A percentile compares a stretch with the other conserved stretches of the same genome.
These are phyloP conservation scores for Corapipo altera DNA, from an alignment of 2,113 vertebrate species.

Conservation along the genomic window DNA sequence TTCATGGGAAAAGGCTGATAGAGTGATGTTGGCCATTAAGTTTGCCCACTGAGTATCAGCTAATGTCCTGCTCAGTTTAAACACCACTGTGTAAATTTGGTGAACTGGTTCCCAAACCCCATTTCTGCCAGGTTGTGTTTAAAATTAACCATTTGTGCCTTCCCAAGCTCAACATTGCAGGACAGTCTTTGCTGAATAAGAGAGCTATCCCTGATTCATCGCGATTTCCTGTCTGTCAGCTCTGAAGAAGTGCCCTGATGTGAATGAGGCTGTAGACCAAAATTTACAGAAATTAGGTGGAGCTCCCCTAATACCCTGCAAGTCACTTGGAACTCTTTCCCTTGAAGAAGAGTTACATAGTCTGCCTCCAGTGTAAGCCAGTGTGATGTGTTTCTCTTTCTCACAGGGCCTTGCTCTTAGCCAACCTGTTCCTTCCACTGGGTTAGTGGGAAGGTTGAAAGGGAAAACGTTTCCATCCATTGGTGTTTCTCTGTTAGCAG, in stretches of 20 bases:
- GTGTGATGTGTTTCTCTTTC: not conserved
- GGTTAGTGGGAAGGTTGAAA: not conserved
- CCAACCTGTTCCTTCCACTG: not conserved
- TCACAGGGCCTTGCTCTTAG: not conserved
- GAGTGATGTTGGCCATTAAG: conserved; percentile 19
- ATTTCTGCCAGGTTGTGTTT: not conserved
- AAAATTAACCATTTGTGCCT: conserved; percentile 28
- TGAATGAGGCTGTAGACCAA: not conserved
- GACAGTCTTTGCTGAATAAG: not conserved
- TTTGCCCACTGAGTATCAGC: conserved; percentile 3
- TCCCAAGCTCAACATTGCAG: not conserved
- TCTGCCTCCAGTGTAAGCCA: not conserved
- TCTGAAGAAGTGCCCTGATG: not conserved
- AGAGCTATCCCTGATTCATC: not conserved
- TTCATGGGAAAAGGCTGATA: conserved; percentile 65
- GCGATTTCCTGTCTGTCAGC: not conserved
- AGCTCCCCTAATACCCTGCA: fast-evolving
- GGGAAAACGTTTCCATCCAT: not conserved
- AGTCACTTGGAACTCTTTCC: not conserved
- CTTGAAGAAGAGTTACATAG: not conserved
- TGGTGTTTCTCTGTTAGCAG: not conserved
- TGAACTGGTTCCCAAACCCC: not conserved
- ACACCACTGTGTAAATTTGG: not conserved
- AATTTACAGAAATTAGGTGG: not conserved
- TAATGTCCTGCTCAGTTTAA: conserved; percentile 38